phyloP scores from a whole-genome alignment of 2,113 vertebrate species.

The Odobenus rosmarus region DNA sequence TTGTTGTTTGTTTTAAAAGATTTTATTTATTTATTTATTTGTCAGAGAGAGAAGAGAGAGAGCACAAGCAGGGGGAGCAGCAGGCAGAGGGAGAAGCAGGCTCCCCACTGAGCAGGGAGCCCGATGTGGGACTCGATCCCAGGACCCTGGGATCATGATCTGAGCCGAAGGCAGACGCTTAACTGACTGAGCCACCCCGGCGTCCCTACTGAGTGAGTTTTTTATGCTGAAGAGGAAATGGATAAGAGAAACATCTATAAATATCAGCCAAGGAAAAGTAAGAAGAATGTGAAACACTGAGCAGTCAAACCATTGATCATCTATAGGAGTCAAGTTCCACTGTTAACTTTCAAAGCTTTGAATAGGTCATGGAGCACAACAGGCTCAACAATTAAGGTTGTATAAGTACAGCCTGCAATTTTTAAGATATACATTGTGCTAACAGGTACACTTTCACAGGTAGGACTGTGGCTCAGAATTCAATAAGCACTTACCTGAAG shows the following conservation, averaged over 20 bases:
- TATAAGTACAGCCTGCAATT: neutral
- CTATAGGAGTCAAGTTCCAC: neutral
- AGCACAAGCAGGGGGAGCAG: neutral
- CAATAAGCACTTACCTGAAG: neutral
- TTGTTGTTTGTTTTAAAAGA: neutral
- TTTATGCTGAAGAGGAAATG: neutral
- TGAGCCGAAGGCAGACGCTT: neutral
- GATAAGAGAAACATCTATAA: neutral
- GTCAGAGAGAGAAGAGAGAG: neutral
- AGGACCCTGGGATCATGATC: neutral
- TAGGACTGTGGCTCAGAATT: neutral
- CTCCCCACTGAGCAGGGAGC: neutral
- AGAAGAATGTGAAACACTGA: neutral
- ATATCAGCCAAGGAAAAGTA: neutral
- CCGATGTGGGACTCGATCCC: neutral
- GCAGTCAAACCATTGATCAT: neutral
- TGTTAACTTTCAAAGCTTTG: neutral
- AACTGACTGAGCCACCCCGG: no score
- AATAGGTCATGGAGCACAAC: neutral
- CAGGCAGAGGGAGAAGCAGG: neutral
- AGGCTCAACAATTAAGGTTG: neutral
- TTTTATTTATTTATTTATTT: neutral
- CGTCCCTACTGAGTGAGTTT: neutral
- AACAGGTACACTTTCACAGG: neutral
- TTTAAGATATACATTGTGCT: neutral